Conservation (phyloP, 2,113 vertebrate genomes). For the Geococcyx californianus region DNA sequence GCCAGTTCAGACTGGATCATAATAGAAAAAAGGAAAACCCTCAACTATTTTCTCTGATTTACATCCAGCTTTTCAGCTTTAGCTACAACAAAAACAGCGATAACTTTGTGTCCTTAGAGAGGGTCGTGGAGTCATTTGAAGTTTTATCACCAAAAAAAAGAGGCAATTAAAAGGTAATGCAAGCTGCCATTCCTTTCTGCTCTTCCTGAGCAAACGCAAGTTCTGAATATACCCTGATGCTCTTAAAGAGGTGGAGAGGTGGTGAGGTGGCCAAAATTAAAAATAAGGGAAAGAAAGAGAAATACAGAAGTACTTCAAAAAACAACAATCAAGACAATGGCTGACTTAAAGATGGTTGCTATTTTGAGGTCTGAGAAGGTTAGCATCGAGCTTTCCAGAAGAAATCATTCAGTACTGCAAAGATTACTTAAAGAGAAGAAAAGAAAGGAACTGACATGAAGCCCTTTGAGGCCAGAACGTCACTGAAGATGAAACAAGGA, state of each 20-base stretch:
- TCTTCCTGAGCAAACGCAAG: background rate
- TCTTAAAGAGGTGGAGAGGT: background rate
- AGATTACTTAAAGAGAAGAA: background rate
- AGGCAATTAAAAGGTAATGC: background rate
- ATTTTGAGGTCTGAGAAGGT: background rate
- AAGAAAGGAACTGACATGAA: background rate
- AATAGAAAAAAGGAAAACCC: background rate
- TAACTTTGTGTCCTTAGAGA: background rate
- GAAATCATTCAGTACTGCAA: background rate
- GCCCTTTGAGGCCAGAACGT: background rate
- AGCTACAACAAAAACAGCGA: background rate
- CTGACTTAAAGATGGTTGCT: background rate
- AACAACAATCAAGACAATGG: background rate
- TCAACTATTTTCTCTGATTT: background rate
- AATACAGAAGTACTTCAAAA: background rate
- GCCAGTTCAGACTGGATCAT: constrained; percentile 11
- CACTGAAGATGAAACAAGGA: background rate
- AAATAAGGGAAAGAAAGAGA: background rate
- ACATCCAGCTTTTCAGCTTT: background rate
- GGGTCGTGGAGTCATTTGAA: background rate
- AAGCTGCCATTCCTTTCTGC: background rate
- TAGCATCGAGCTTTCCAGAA: background rate
- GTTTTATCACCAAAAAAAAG: background rate
- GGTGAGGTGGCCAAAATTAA: background rate
- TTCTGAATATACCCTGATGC: background rate